Base-by-base conservation (phyloP, 2,113 vertebrate genomes). In the Sinocyclocheilus maitianheensis region DNA sequence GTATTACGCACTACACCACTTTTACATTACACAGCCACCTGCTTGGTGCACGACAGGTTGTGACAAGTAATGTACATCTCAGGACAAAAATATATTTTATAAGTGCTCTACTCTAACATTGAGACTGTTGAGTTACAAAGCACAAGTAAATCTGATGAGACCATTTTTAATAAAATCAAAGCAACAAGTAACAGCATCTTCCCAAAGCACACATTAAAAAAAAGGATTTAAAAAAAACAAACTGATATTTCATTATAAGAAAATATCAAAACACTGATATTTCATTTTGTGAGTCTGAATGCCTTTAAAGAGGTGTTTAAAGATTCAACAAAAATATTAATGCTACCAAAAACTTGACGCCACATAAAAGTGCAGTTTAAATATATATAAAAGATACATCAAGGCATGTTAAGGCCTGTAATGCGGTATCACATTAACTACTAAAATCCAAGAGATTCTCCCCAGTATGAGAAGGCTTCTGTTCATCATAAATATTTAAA, bases 301-400 rank as follows among this genome's bases (percentile, higher is more conserved):
- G 55, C 7, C 77, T 60, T 79, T 40, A n/a, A 80, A 40, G 18
- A 71, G 63, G 26, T 71, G 10, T 58, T 83, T 22, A 69, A 83
- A 83, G 4, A 67, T 67, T 18, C 37, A 43, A 53, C 40, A 82
- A 69, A 69, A 48, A 30, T 1, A 69, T 20, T 20, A 46, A 12
- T 24, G 5, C 34, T 76, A 76, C n/a, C 46, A 48, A 48, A 13
- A 34, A 16, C 10, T 20, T 60, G 58, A 65, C 13, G 1, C 74
- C 67, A 43, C 13, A 83, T 37, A 81, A 81, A 81, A 72, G 48
- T 55, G 81, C 81, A 43, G 81, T 83, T 83, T 83, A 83, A 81
- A 60, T 14, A 5, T 14, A 5, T 26, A 83, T 83, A 40, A 74
- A 83, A 58, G 34, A 83, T 18, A 60, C 81, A 83, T 74, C 20